Percentiles rank a stretch among this genome's conserved stretches.
Conservation (phyloP, 2,113 vertebrate genomes). For the Tamias sibiricus region DNA sequence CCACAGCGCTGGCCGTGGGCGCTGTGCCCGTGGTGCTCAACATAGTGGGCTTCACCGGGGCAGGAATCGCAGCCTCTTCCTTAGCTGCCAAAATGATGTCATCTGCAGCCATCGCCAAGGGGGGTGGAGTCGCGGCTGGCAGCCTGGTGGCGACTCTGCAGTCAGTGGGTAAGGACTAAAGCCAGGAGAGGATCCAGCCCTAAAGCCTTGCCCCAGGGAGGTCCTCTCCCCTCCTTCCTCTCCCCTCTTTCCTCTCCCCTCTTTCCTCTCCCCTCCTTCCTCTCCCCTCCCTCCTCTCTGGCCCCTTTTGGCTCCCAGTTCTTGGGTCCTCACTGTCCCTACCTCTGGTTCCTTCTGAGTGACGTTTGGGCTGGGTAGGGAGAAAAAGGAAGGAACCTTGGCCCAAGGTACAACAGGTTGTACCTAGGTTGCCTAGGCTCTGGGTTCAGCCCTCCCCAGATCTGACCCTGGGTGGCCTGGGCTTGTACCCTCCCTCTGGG, state of each 20-base stretch:
- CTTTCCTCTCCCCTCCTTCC: too few species aligned
- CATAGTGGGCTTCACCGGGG: conserved; percentile 14
- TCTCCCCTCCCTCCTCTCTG: too few species aligned
- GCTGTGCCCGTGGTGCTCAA: not conserved
- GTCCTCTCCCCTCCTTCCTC: too few species aligned
- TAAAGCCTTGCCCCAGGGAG: too few species aligned
- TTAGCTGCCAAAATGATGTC: conserved; percentile 69
- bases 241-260: too few species aligned
- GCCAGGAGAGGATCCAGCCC: accelerated
- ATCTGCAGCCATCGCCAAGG: accelerated
- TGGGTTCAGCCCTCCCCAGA: not conserved
- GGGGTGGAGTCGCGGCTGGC: not conserved
- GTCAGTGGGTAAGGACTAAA: conserved; percentile 4
- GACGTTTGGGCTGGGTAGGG: too few species aligned
- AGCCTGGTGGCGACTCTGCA: conserved; percentile 60
- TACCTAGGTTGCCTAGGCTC: not conserved
- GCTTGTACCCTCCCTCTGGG: not conserved
- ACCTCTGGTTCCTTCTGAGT: not conserved
- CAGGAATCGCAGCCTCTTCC: conserved; percentile 37
- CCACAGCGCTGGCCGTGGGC: not conserved
- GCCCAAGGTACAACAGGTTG: too few species aligned
- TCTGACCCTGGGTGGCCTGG: not conserved
- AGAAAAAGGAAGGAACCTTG: not conserved
- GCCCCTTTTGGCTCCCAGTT: not conserved
- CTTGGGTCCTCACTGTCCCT: accelerated